Base-by-base conservation (phyloP, 1,140 invertebrate species). In the Elymnias hypermnestra region DNA sequence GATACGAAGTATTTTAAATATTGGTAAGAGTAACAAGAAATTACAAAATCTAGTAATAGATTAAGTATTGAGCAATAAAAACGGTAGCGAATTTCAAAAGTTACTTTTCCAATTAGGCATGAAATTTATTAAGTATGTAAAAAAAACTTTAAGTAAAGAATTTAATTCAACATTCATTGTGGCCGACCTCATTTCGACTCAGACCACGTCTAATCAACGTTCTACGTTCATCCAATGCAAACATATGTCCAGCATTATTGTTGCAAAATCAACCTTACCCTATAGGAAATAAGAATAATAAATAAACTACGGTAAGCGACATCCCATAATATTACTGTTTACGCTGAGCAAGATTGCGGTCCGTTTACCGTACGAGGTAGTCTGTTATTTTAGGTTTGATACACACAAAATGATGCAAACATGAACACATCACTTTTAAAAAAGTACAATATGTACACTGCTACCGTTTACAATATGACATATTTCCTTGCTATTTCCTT, bases 131-230 rank as follows among this genome's bases (percentile, higher is more conserved):
- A n/a, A n/a, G n/a, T n/a, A n/a, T n/a, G n/a, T n/a, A 29, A 29
- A 29, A 29, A 29, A 29, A 29, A 29, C 9, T 13, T 7, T 29
- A 2, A 29, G 9, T 29, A 29, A 29, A 29, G 26, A 29, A 29
- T 29, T 29, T 12, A 29, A 29, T 29, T 29, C 26, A 13, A 28
- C 9, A 29, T 29, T 29, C 26, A 13, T 29, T 29, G 9, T 29
- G 26, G 10, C 13, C 6, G 26, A 29, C 26, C 26, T 29, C 26
- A 29, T 29, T 29, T 13, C 26, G 10, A n/a, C 23, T 2, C 26
- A 12, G 9, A 29, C 26, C 26, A 13, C 26, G 26, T 29, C 26
- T 29, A 29, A 29, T 29, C 26, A 29, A 29, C 26, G 9, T 29
- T 8, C 26, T 29, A 3, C 26, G 26, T 29, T 12, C 10, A 2